phyloP scores from a whole-genome alignment of 2,113 vertebrate genomes.

The Bubo scandiacus region DNA sequence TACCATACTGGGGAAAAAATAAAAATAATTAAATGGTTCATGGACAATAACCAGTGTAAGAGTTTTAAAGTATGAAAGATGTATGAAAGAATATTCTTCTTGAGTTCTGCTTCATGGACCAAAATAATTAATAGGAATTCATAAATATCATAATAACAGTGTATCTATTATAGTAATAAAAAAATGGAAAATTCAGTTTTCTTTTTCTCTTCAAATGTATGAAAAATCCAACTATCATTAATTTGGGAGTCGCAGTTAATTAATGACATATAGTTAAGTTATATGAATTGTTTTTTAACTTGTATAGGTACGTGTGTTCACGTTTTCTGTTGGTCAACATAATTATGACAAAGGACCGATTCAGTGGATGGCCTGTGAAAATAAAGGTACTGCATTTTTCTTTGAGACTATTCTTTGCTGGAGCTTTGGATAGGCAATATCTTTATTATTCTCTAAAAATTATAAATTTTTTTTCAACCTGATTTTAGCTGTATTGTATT shows the following conservation, averaged over 20 bases:
- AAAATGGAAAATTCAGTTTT: neutral
- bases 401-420: neutral
- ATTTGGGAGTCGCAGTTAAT: neutral
- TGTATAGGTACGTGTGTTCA: slow-evolving; percentile 92
- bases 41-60: neutral
- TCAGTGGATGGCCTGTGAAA: slow-evolving; percentile 98
- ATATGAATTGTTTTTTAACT: neutral
- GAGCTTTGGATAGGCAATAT: neutral
- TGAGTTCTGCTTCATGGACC: neutral
- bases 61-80: neutral
- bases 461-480: neutral
- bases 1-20: neutral
- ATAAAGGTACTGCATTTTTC: slow-evolving; percentile 85
- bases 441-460: neutral
- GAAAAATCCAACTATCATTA: neutral
- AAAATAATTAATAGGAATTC: neutral
- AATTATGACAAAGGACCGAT: slow-evolving; percentile 98
- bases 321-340: slow-evolving; percentile 97
- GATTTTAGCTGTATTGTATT: neutral
- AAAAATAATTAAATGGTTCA: neutral
- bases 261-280: neutral
- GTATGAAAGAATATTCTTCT: neutral
- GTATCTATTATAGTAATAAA: neutral
- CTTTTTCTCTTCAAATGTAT: neutral
- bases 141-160: neutral